Conservation (phyloP, 2,797 vertebrate species). For the Myotis daubentonii region DNA sequence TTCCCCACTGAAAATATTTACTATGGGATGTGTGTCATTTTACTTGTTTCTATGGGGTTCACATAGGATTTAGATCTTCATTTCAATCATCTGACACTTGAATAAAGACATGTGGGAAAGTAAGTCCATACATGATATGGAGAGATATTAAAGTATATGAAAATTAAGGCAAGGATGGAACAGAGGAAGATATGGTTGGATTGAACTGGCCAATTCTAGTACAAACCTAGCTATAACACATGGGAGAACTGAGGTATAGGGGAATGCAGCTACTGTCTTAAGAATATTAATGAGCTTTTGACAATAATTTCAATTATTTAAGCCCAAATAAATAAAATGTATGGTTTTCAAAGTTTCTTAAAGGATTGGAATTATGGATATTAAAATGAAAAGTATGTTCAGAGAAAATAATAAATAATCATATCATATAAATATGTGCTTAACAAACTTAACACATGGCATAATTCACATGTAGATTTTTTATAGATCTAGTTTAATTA, state of each 20-base stretch:
- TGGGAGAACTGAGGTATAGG: not conserved
- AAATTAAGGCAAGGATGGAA: not conserved
- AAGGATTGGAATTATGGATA: slow-evolving; percentile 13
- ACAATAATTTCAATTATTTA: slow-evolving; percentile 7
- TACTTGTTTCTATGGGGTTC: not conserved
- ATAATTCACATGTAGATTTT: not conserved
- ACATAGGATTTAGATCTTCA: not conserved
- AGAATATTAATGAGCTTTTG: not conserved
- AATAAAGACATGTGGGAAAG: not conserved
- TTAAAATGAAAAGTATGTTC: not conserved
- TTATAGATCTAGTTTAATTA: not conserved
- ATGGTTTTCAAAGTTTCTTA: slow-evolving; percentile 11
- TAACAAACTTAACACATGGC: not conserved
- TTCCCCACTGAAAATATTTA: not conserved
- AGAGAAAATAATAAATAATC: not conserved
- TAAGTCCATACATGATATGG: not conserved
- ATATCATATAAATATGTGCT: not conserved
- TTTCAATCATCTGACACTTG: not conserved
- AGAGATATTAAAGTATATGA: not conserved
- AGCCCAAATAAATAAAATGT: not conserved
- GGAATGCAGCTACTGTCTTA: not conserved
- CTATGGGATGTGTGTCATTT: not conserved
- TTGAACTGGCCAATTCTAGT: not conserved
- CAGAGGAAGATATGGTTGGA: not conserved
- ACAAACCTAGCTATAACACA: not conserved